A percentile compares a stretch with the other conserved stretches of the same genome.
These are phyloP conservation scores for Auanema sp. DNA, from an alignment of 2,888 invertebrate species.

Conservation along the genomic window DNA sequence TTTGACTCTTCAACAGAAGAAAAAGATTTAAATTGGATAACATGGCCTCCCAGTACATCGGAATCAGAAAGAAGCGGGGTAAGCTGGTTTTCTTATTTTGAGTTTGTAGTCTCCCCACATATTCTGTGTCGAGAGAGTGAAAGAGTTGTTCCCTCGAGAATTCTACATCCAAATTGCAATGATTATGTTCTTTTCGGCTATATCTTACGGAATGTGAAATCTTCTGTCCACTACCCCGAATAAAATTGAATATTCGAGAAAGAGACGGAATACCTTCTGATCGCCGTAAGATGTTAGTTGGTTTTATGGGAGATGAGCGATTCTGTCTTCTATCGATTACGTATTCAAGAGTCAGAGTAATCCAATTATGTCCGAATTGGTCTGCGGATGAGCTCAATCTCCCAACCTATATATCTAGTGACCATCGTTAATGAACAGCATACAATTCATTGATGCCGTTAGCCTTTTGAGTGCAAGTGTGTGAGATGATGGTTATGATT, in stretches of 20 bases:
- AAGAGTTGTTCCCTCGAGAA: not conserved
- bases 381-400: not conserved
- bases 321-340: not conserved
- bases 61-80: conserved; percentile 4
- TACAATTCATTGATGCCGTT: not conserved
- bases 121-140: not conserved
- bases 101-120: not conserved
- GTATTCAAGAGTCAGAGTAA: conserved; percentile 2
- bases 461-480: too few relatives aligned
- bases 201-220: not conserved
- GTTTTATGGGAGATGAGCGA: conserved; percentile 1
- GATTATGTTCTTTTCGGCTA: conserved; percentile 5
- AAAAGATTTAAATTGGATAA: conserved; percentile 34
- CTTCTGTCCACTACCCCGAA: not conserved
- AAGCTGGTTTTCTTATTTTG: not conserved
- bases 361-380: conserved; percentile 2
- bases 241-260: not conserved
- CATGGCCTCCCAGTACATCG: conserved; percentile 2
- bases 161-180: not conserved
- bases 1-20: conserved; percentile 35
- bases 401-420: not conserved
- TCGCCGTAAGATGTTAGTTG: not conserved
- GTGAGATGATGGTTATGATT: too few relatives aligned
- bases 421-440: not conserved
- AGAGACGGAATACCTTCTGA: not conserved